Conservation (phyloP, 30 jellyfish, hydroid and myxozoan species). For the Aurelia sp. region DNA sequence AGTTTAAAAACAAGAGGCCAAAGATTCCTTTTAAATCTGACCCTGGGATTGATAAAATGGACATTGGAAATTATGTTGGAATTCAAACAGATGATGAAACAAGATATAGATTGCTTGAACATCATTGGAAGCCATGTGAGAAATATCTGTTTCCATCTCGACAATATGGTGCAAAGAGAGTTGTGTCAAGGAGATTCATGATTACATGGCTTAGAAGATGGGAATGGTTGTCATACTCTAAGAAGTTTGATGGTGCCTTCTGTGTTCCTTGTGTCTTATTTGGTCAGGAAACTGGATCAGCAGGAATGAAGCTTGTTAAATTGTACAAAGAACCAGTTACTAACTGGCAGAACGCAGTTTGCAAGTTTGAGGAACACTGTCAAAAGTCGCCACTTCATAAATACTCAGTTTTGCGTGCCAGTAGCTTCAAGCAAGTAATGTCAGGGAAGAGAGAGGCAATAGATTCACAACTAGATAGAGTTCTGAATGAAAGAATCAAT, state of each 20-base stretch:
- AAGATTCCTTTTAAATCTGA: no score
- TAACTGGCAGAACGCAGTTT: slow-evolving; percentile 30
- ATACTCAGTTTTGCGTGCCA: background rate
- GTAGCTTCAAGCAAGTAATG: slow-evolving; percentile 16
- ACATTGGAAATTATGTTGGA: no score
- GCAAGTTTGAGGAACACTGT: slow-evolving; percentile 1
- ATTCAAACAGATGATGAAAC: no score
- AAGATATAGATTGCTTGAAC: no score
- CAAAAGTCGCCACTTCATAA: background rate
- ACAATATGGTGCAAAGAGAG: background rate
- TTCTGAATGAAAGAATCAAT: slow-evolving; percentile 4
- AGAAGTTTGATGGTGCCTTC: slow-evolving; percentile 46
- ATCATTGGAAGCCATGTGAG: no score
- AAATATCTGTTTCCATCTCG: no score
- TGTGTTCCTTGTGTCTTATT: slow-evolving; percentile 54
- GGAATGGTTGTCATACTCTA: slow-evolving; percentile 36
- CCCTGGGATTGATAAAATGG: no score
- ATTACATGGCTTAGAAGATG: slow-evolving; percentile 7
- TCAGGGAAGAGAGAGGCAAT: slow-evolving; percentile 12
- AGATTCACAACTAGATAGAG: background rate
- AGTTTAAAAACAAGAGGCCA: background rate
- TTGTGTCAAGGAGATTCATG: slow-evolving; percentile 9
- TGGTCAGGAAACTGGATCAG: slow-evolving; percentile 20
- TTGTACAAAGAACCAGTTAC: slow-evolving; percentile 17
- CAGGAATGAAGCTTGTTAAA: background rate